Evolutionary conservation across 2,888 invertebrate genomes (phyloP).

Genomic region (Tholera decimalis): DNA sequence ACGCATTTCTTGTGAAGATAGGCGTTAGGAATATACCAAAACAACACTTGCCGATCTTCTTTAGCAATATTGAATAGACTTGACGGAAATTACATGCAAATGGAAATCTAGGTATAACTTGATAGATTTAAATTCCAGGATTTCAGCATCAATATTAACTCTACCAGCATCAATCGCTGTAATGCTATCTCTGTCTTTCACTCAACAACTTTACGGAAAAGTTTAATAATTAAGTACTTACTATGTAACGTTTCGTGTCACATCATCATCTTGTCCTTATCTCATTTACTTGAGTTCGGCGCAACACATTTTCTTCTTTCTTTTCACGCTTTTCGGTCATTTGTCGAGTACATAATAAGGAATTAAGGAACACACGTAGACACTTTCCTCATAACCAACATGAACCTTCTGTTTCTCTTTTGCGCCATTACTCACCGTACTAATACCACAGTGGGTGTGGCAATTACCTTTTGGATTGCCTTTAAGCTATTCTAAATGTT

Average conservation of each 20-base stretch:
- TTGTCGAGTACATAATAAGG: no score
- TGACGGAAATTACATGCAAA: neutral
- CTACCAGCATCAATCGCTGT: no score
- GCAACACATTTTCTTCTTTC: no score
- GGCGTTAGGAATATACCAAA: neutral
- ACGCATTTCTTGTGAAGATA: neutral
- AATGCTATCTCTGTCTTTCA: no score
- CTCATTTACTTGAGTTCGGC: no score
- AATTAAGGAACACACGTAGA: no score
- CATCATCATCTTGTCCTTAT: no score
- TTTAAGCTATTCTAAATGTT: slow-evolving; percentile 57
- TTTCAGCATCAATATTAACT: neutral
- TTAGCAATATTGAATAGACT: neutral
- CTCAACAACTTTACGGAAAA: no score
- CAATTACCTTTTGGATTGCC: slow-evolving; percentile 60
- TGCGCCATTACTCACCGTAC: slow-evolving; percentile 24
- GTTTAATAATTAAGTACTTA: no score
- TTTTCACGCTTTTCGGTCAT: no score
- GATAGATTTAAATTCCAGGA: neutral
- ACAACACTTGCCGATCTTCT: neutral
- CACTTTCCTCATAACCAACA: no score
- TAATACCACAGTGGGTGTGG: slow-evolving; percentile 51
- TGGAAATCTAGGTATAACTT: neutral
- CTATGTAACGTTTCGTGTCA: no score
- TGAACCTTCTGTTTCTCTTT: slow-evolving; percentile 35